Evolutionary conservation across 2,797 vertebrate genomes (phyloP).

Genomic region (Tragopan temminckii): DNA sequence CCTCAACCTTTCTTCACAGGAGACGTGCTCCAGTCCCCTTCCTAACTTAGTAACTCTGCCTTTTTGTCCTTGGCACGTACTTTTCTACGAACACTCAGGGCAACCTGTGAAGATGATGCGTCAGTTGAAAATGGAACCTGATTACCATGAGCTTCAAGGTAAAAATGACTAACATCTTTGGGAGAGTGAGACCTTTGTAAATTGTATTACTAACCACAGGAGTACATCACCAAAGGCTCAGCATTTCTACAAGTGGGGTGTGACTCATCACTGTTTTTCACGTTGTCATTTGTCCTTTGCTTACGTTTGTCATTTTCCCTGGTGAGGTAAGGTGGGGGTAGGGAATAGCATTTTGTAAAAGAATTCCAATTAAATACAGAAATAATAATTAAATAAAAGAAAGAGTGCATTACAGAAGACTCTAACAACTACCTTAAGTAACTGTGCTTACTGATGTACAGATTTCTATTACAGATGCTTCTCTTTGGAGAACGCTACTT

Average conservation of each 20-base stretch:
- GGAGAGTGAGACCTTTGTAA: not conserved
- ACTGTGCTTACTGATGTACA: not conserved
- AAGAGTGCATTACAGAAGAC: not conserved
- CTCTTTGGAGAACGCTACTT: not conserved
- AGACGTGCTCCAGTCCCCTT: not conserved
- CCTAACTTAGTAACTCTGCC: not conserved
- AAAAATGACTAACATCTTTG: not conserved
- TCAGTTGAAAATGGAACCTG: not conserved
- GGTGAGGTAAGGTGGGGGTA: not conserved
- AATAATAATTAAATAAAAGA: not conserved
- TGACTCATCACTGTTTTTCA: conserved; percentile 46
- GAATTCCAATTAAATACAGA: not conserved
- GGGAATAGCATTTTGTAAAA: not conserved
- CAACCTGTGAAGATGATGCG: not conserved
- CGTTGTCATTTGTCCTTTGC: conserved; percentile 21
- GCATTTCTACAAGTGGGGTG: not conserved
- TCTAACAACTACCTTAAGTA: not conserved
- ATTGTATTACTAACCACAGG: not conserved
- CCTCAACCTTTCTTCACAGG: not conserved
- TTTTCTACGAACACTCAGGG: not conserved
- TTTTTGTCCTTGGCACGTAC: not conserved
- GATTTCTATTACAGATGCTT: not conserved
- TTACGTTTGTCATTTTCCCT: not conserved
- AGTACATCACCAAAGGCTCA: conserved; percentile 17
- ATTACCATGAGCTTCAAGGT: not conserved